These are phyloP conservation scores for Linnaemya vulpina DNA, from an alignment of 2,888 invertebrate species.

Conservation along the genomic window DNA sequence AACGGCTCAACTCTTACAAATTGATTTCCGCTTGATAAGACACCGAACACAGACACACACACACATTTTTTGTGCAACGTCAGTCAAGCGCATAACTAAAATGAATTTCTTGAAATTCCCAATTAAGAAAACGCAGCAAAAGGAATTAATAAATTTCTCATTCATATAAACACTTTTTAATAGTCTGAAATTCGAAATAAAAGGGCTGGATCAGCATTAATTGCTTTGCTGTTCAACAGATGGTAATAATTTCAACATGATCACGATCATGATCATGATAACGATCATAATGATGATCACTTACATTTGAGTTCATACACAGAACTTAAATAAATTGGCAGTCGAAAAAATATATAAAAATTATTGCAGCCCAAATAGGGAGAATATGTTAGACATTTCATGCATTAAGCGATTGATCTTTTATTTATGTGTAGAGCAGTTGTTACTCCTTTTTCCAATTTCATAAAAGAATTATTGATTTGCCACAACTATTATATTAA, in stretches of 20 bases:
- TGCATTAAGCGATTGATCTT: constrained; percentile 52
- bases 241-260: constrained; percentile 25
- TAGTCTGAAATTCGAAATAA: constrained; percentile 10
- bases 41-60: too few species aligned
- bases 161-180: neutral
- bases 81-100: constrained; percentile 57
- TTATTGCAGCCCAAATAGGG: neutral
- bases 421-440: constrained; percentile 59
- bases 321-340: constrained; percentile 22
- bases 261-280: constrained; percentile 10
- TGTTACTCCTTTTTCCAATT: constrained; percentile 31
- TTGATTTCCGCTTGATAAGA: constrained; percentile 51
- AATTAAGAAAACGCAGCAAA: constrained; percentile 39
- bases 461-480: neutral
- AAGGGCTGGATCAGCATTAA: constrained; percentile 60
- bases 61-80: constrained; percentile 27
- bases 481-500: neutral
- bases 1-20: constrained; percentile 5
- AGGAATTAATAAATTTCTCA: neutral
- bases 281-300: constrained; percentile 9
- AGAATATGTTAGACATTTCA: constrained; percentile 58
- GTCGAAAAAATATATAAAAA: constrained; percentile 2
- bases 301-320: neutral
- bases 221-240: constrained; percentile 43
- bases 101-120: constrained; percentile 56